Conservation (phyloP, 2,113 vertebrate species). For the Silurus glanis region DNA sequence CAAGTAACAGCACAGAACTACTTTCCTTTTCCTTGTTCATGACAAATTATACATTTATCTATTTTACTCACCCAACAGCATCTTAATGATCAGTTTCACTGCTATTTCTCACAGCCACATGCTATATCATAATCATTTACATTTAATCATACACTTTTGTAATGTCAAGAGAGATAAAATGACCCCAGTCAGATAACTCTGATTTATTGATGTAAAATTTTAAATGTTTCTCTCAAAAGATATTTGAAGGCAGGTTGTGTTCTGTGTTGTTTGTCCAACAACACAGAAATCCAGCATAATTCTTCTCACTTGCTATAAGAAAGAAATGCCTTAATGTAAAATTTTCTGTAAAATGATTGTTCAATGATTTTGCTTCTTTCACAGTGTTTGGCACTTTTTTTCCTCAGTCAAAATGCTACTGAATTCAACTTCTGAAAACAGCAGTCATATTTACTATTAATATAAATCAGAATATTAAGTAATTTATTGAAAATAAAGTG, state of each 20-base stretch:
- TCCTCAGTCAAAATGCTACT: constrained; percentile 48
- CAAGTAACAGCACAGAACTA: not conserved
- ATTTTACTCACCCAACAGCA: not conserved
- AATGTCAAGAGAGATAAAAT: constrained; percentile 14
- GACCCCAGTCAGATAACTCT: constrained; percentile 7
- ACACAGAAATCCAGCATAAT: not conserved
- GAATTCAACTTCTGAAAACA: constrained; percentile 31
- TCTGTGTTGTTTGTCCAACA: not conserved
- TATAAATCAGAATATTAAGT: constrained; percentile 42
- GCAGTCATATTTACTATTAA: constrained; percentile 41
- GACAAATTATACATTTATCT: not conserved
- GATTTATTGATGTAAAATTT: not conserved
- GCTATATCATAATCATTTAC: not conserved
- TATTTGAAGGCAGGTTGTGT: not conserved
- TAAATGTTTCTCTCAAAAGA: constrained; percentile 17
- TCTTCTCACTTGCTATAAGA: not conserved
- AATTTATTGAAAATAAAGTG: constrained; percentile 63
- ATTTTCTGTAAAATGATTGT: constrained; percentile 5
- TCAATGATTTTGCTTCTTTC: constrained; percentile 8
- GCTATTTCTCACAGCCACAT: not conserved
- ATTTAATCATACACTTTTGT: not conserved
- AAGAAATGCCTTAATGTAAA: not conserved
- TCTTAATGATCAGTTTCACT: not conserved
- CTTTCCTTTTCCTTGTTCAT: not conserved
- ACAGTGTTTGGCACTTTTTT: constrained; percentile 22